Base-by-base conservation (phyloP, 2,113 vertebrate species). In the Spheniscus mendiculus region DNA sequence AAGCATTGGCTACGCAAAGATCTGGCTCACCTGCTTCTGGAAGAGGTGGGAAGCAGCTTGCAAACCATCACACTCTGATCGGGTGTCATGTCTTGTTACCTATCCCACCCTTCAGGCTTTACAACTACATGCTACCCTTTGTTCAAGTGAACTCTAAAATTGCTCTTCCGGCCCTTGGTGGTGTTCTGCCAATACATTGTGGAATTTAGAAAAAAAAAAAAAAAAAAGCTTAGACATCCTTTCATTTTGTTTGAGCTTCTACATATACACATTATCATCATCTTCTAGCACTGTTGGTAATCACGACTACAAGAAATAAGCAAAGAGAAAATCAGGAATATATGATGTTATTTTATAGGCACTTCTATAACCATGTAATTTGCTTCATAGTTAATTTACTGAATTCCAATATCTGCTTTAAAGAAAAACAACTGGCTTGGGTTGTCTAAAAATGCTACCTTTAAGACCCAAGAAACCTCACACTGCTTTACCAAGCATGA, bases 301-400 rank as follows among this genome's bases (percentile, higher is more conserved):
- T 80, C 88, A 80, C 66, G 69, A 21, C 49, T 79, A 94, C 78
- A 76, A 86, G 61, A 85, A 94, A 83, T 67, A 71, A 77, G 29
- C 38, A 86, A 69, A 72, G 56, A 76, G 21, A 83, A 95, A 87
- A 93, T 29, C 45, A 47, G 52, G 55, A 77, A 67, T 63, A 71
- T 80, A 70, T 44, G 8, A 55, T 0, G 0, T 86, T 77, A 93
- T 90, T 95, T 96, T 96, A 97, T 58, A 96, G 87, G 62, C 87
- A 95, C n/a, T 73, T 91, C 53, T 77, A 59, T 59, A 92, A 92
- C 91, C 91, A 93, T 44, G 74, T 86, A 89, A 96, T 86, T 71
- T 15, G 0, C 63, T 86, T 44, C 55, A 44, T 23, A 73, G 50
- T 90, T 95, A 56, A 91, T 89, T 89, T 87, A 63, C 27, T 52